phyloP scores from a whole-genome alignment of 1,140 invertebrate species.

The Drosophila erecta region DNA sequence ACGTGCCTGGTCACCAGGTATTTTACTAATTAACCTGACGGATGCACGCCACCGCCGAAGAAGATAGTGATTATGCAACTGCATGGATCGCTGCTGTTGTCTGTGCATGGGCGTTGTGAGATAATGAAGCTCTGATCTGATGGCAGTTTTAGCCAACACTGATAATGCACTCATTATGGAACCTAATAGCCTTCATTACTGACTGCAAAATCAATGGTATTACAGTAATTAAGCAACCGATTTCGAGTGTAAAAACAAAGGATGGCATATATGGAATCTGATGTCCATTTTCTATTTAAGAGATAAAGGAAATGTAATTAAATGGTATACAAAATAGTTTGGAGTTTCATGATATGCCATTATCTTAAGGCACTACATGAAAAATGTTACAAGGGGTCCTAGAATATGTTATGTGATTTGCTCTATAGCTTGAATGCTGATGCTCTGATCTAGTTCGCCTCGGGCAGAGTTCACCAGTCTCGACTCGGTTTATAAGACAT shows the following conservation, averaged over 20 bases:
- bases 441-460: slow-evolving; percentile 7
- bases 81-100: slow-evolving; percentile 14
- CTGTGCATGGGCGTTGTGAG: background rate
- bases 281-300: no score
- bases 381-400: background rate
- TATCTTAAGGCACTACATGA: background rate
- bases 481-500: slow-evolving; percentile 34
- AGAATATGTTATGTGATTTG: background rate
- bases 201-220: background rate
- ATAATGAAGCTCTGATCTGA: slow-evolving; percentile 20
- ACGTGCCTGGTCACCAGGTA: slow-evolving; percentile 74
- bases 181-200: background rate
- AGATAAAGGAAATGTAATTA: no score
- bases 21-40: slow-evolving; percentile 74
- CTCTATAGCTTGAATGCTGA: background rate
- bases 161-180: slow-evolving; percentile 6
- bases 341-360: no score
- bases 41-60: slow-evolving; percentile 53
- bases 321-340: no score
- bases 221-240: background rate
- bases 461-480: slow-evolving; percentile 13
- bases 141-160: background rate
- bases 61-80: slow-evolving; percentile 62
- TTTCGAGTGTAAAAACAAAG: background rate
- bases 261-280: no score